Evolutionary conservation across 2,888 invertebrate genomes (phyloP).

Genomic region (Trissoscelio sp.): DNA sequence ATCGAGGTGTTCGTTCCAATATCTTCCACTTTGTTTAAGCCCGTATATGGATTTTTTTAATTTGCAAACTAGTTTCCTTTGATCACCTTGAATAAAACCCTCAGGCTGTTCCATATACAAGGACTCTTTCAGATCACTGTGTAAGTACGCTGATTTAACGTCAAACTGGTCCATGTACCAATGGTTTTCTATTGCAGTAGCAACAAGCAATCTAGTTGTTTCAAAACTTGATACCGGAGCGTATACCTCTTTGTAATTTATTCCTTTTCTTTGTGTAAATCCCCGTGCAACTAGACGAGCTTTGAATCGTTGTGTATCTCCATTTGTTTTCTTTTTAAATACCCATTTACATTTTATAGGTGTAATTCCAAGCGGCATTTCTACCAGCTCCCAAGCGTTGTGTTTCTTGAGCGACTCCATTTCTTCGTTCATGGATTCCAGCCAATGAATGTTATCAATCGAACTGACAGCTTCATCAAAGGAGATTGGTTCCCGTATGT

Average conservation of each 20-base stretch:
- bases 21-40: slow-evolving; percentile 64
- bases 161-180: slow-evolving; percentile 68
- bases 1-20: slow-evolving; percentile 59
- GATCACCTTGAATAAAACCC: slow-evolving; percentile 25
- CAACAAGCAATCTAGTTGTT: slow-evolving; percentile 59
- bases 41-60: slow-evolving; percentile 65
- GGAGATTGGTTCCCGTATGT: neutral
- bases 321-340: slow-evolving; percentile 46
- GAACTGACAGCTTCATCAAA: neutral
- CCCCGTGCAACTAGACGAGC: slow-evolving; percentile 68
- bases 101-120: slow-evolving; percentile 69
- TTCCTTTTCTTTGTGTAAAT: slow-evolving; percentile 53
- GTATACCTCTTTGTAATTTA: slow-evolving; percentile 65
- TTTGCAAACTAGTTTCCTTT: too few species aligned
- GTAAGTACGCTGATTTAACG: slow-evolving; percentile 63
- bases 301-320: slow-evolving; percentile 46
- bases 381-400: neutral
- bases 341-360: slow-evolving; percentile 63
- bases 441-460: neutral
- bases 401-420: neutral
- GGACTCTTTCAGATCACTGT: slow-evolving; percentile 59
- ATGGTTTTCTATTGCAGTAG: slow-evolving; percentile 54
- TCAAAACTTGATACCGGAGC: slow-evolving; percentile 67
- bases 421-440: neutral
- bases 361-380: slow-evolving; percentile 32